These are phyloP conservation scores for Mythimna albipuncta DNA, from an alignment of 2,888 invertebrate genomes.

Conservation along the genomic window DNA sequence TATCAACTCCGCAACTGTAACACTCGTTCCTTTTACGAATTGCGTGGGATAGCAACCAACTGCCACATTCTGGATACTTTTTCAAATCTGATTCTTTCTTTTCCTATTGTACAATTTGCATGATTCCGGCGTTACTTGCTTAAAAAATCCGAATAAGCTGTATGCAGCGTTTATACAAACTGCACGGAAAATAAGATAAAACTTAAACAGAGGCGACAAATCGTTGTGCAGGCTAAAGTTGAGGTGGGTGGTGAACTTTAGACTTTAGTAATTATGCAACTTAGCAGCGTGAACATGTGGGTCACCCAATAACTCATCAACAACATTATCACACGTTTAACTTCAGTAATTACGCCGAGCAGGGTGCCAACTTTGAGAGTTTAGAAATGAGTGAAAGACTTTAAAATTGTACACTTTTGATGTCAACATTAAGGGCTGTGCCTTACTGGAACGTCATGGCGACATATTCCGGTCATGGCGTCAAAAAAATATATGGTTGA, in stretches of 20 bases:
- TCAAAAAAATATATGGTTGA: no score
- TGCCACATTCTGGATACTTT: conserved; percentile 16
- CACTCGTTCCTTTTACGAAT: conserved; percentile 17
- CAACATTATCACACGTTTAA: conserved; percentile 49
- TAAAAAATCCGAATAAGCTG: conserved; percentile 11
- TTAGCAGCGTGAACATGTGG: conserved; percentile 47
- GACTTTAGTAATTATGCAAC: conserved; percentile 53
- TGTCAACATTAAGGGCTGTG: neutral
- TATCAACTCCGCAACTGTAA: conserved; percentile 34
- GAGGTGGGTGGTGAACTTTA: conserved; percentile 43
- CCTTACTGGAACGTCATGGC: no score
- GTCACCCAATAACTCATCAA: conserved; percentile 55
- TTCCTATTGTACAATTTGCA: conserved; percentile 6
- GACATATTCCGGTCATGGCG: no score
- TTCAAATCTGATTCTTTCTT: conserved; percentile 7
- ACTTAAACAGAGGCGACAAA: conserved; percentile 26
- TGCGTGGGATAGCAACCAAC: conserved; percentile 42
- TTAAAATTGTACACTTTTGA: conserved; percentile 6
- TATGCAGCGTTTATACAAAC: conserved; percentile 11
- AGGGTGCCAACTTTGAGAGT: conserved; percentile 21
- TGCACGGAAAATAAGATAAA: conserved; percentile 17
- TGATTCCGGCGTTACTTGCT: neutral
- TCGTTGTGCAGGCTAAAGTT: conserved; percentile 31
- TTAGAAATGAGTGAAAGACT: conserved; percentile 8
- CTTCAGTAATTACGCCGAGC: conserved; percentile 37